Conservation (phyloP, 1,140 invertebrate genomes). For the Leptonema lineaticorne region DNA sequence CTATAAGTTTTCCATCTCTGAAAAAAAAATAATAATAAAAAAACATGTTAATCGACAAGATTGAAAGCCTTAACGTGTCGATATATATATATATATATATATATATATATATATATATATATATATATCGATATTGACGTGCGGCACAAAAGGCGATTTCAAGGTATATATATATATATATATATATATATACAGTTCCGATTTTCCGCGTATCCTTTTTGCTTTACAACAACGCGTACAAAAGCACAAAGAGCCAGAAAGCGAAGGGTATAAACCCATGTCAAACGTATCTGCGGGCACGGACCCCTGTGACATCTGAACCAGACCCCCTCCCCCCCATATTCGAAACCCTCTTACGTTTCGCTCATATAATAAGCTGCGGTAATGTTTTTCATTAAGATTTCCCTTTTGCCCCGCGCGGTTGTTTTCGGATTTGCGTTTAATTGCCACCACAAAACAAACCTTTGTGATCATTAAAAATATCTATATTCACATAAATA, state of each 20-base stretch:
- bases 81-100: neutral
- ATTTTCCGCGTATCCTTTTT: too few species aligned
- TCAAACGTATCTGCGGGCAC: neutral
- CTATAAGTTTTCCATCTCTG: too few species aligned
- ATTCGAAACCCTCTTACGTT: neutral
- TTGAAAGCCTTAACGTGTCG: too few species aligned
- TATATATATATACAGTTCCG: neutral
- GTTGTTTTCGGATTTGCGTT: neutral
- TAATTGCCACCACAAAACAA: conserved; percentile 3
- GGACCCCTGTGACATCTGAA: too few species aligned
- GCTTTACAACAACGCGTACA: too few species aligned
- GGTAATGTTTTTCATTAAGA: conserved; percentile 18
- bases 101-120: neutral
- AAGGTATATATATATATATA: neutral
- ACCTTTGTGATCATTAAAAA: too few species aligned
- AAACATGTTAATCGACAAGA: too few species aligned
- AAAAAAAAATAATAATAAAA: too few species aligned
- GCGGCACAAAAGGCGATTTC: neutral
- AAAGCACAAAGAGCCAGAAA: too few species aligned
- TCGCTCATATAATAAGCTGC: conserved; percentile 5
- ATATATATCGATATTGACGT: neutral
- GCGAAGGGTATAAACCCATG: neutral
- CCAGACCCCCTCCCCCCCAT: too few species aligned
- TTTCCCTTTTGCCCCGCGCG: conserved; percentile 5
- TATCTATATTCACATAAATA: too few species aligned